These are phyloP conservation scores for Tipula vernalis DNA, from an alignment of 2,888 invertebrate species.

Conservation along the genomic window DNA sequence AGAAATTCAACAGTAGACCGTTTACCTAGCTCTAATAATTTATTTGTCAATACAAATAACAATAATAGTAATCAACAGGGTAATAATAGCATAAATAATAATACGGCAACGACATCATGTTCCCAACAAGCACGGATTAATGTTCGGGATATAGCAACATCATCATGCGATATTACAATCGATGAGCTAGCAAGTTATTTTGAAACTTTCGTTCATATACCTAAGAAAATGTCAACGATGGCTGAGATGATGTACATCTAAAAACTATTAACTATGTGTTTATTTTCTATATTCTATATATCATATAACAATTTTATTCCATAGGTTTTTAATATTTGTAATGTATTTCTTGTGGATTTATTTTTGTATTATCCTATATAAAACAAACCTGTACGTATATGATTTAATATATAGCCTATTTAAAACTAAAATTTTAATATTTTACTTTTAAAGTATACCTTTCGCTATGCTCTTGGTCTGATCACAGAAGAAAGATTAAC, in stretches of 20 bases:
- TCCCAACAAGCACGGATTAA: constrained; percentile 65
- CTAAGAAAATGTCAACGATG: constrained; percentile 95
- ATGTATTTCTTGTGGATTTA: not conserved
- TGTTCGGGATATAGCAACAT: constrained; percentile 32
- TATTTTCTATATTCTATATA: not conserved
- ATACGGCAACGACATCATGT: constrained; percentile 39
- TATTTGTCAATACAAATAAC: not conserved
- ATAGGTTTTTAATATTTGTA: not conserved
- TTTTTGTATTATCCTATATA: not conserved
- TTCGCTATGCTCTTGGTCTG: too few relatives aligned
- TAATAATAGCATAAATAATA: not conserved
- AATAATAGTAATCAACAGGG: constrained; percentile 10
- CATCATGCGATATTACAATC: constrained; percentile 76
- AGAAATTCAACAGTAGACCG: not conserved
- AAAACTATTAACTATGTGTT: constrained; percentile 19
- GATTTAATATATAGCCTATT: not conserved
- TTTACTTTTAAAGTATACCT: too few relatives aligned
- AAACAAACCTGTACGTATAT: not conserved
- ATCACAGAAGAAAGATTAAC: too few relatives aligned
- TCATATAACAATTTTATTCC: not conserved
- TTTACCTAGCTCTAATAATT: not conserved
- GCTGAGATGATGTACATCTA: constrained; percentile 98
- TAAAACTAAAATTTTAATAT: not conserved
- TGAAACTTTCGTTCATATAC: constrained; percentile 90
- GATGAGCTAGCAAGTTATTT: constrained; percentile 93